Evolutionary conservation across 2,888 invertebrate species (phyloP), one percentile per base, ranked within the genome.

Genomic region (Microctonus aethiopoides): DNA sequence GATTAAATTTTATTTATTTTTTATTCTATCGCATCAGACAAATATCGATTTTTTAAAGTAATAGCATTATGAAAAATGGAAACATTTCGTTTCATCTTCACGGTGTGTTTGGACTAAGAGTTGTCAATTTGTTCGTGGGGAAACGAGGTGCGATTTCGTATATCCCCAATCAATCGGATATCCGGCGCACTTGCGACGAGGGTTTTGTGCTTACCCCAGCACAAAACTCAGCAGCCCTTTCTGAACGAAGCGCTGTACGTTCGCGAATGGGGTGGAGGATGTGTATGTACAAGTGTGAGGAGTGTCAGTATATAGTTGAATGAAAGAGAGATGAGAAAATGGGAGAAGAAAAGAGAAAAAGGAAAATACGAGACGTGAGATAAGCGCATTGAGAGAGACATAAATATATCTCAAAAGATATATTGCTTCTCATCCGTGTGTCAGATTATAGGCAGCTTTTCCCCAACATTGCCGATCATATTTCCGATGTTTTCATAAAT

Each of bases 121-220:
- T 68, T 68, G 70, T 56, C 74, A 71, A 74, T 74, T 74, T 70
- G 71, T 70, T 70, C 16, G n/a, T n/a, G 20, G 71, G 62, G 68
- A 70, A 71, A 69, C 69, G 71, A 69, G 70, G 68, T 54, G 68
- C 70, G 64, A 74, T 72, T 73, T 72, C 70, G 60, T 60, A 70
- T 74, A 71, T 63, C 61, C 69, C 74, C 74, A 72, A 72, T 73
- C 68, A 72, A 64, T 69, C 74, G 74, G 74, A 75, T 70, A 73
- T 75, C 73, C 73, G 74, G 73, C 64, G 68, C 68, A 67, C 70
- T 75, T 73, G 74, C 67, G 56, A 72, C 39, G 70, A 67, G 69
- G 56, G 63, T 70, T 68, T 62, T 46, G n/a, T 34, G 62, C 69
- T 69, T 69, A 69, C 60, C 61, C 60, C 65, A 66, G 70, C 66